Percentiles rank a stretch among this genome's conserved stretches.
Evolutionary conservation across 2,797 vertebrate genomes (phyloP).

Genomic region (Enteromius unitaeniatus): DNA sequence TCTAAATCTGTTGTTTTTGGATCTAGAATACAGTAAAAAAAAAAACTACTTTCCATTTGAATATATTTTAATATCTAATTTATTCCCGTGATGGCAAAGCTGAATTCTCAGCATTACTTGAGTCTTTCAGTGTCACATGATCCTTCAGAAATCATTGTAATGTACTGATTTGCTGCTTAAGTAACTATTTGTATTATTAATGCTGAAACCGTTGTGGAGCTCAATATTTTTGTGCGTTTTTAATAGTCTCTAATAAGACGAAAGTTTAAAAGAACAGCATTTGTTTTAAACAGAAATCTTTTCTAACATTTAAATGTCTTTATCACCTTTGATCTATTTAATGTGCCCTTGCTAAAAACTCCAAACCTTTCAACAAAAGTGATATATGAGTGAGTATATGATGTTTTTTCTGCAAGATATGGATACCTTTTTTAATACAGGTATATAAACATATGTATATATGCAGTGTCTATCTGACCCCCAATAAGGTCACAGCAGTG

Average conservation of each 20-base stretch:
- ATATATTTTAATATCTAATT: not conserved
- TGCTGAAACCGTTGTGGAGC: not conserved
- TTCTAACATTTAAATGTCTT: not conserved
- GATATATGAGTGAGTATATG: no score
- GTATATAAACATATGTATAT: constrained; percentile 8
- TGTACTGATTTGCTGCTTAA: not conserved
- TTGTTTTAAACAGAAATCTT: not conserved
- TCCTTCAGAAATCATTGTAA: not conserved
- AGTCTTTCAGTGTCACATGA: not conserved
- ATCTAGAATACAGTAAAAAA: not conserved
- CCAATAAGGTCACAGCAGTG: constrained; percentile 52
- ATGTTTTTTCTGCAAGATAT: not conserved
- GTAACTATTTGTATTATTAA: not conserved
- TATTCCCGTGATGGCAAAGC: not conserved
- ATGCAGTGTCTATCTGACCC: constrained; percentile 48
- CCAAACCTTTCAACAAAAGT: not conserved
- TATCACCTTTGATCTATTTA: no score
- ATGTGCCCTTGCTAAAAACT: not conserved
- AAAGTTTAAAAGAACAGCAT: not conserved
- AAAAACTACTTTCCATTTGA: not conserved
- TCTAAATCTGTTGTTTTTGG: not conserved
- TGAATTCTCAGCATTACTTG: not conserved
- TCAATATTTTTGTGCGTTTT: not conserved
- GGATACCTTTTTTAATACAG: not conserved
- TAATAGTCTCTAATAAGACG: not conserved